Evolutionary conservation across 2,797 vertebrate genomes (phyloP).

Genomic region (Buceros bicornis): DNA sequence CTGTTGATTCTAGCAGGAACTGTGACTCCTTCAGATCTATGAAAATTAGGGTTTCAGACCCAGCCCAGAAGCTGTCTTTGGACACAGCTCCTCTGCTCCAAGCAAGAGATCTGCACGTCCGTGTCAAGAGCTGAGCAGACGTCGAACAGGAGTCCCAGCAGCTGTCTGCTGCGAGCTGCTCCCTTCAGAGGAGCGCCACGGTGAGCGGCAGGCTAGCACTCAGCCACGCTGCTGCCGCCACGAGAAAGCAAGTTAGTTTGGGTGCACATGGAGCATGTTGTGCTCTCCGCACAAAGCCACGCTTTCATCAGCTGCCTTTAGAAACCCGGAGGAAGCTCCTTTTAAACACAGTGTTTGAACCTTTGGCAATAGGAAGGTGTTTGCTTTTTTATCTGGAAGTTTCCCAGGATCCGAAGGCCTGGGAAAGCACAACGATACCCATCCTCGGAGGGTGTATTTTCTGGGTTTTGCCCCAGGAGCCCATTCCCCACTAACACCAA

Average conservation of each 20-base stretch:
- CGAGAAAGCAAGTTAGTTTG: background rate
- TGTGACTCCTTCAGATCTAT: background rate
- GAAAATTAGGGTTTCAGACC: background rate
- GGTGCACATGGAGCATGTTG: background rate
- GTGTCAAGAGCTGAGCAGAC: background rate
- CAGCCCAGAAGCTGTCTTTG: background rate
- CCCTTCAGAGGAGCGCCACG: fast-evolving
- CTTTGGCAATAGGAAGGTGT: background rate
- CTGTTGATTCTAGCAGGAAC: background rate
- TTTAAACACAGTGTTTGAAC: background rate
- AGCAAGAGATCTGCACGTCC: background rate
- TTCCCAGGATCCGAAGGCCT: background rate
- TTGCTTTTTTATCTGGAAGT: background rate
- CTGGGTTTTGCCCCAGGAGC: background rate
- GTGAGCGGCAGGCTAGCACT: fast-evolving
- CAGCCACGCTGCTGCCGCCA: background rate
- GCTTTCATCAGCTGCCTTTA: background rate
- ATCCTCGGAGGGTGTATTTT: background rate
- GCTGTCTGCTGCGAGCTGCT: background rate
- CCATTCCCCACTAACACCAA: background rate
- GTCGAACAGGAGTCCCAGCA: background rate
- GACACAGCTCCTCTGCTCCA: background rate
- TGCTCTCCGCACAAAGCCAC: background rate
- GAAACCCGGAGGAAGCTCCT: background rate
- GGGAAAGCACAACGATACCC: background rate